Percentiles rank a stretch among this genome's conserved stretches.
Conservation (phyloP, 2,113 vertebrate species). For the Equus quagga region DNA sequence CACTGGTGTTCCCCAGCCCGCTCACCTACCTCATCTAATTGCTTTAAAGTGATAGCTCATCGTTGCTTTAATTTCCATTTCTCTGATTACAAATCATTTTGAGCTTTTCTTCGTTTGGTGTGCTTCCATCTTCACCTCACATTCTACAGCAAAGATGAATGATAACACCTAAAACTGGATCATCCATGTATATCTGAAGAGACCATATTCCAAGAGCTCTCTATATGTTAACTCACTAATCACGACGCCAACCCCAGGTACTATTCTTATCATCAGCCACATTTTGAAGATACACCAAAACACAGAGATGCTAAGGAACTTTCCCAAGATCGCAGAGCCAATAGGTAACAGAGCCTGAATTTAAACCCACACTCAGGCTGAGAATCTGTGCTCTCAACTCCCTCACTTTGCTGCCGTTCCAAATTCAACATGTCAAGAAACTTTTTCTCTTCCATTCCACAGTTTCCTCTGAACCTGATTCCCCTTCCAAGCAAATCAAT, state of each 20-base stretch:
- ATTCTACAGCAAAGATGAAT: neutral
- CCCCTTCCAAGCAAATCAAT: neutral
- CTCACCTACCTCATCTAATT: neutral
- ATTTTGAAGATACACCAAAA: neutral
- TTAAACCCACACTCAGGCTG: neutral
- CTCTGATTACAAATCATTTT: neutral
- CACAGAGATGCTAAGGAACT: neutral
- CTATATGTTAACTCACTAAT: neutral
- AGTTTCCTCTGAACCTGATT: neutral
- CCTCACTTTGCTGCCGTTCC: neutral
- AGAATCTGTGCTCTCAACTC: neutral
- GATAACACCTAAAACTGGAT: neutral
- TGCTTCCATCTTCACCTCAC: neutral
- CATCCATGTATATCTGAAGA: too few species aligned
- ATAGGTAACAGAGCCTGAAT: neutral
- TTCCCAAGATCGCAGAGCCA: neutral
- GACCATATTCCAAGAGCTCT: neutral
- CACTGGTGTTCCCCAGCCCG: neutral
- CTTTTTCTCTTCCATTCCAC: neutral
- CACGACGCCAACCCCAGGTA: neutral
- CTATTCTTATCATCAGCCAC: neutral
- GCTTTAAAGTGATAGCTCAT: neutral
- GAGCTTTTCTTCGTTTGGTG: neutral
- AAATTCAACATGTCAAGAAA: neutral
- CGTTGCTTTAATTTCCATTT: neutral